Evolutionary conservation across 1,140 invertebrate genomes (phyloP).

Genomic region (Vanessa atalanta): DNA sequence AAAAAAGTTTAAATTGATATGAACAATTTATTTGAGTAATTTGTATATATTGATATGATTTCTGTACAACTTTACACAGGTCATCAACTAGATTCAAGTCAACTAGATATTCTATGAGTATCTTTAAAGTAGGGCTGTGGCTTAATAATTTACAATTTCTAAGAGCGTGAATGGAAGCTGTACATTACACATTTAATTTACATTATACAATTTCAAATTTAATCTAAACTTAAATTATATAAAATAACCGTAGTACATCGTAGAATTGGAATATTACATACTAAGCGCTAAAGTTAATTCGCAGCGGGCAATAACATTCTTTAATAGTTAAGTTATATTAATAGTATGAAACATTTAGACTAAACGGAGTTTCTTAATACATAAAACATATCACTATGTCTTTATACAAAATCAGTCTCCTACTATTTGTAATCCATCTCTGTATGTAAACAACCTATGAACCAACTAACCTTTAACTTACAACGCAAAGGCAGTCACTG

Average conservation of each 20-base stretch:
- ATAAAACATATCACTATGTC: slow-evolving; percentile 69
- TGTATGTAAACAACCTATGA: slow-evolving; percentile 45
- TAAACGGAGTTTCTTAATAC: slow-evolving; percentile 45
- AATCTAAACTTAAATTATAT: slow-evolving; percentile 59
- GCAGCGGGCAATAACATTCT: slow-evolving; percentile 45
- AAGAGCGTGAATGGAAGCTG: slow-evolving; percentile 67
- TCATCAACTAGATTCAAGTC: slow-evolving; percentile 75
- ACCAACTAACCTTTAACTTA: slow-evolving; percentile 49
- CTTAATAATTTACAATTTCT: slow-evolving; percentile 75
- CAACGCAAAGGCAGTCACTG: slow-evolving; percentile 25
- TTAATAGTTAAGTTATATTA: slow-evolving; percentile 37
- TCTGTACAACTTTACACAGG: slow-evolving; percentile 77
- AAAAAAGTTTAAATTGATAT: slow-evolving; percentile 62
- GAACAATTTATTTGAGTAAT: slow-evolving; percentile 79
- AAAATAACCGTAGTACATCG: slow-evolving; percentile 69
- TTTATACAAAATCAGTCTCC: slow-evolving; percentile 80
- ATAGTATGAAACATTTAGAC: slow-evolving; percentile 44
- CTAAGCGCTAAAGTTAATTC: slow-evolving; percentile 4
- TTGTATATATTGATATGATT: slow-evolving; percentile 80
- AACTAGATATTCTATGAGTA: slow-evolving; percentile 76
- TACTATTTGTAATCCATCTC: slow-evolving; percentile 73
- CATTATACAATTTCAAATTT: slow-evolving; percentile 43
- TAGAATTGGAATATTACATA: slow-evolving; percentile 65
- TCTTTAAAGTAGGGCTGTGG: slow-evolving; percentile 60
- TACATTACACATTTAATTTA: slow-evolving; percentile 70